Percentiles rank a stretch among this genome's conserved stretches.
phyloP scores from a whole-genome alignment of 2,888 invertebrate genomes.

The Ashinkailepas kermadecensis region DNA sequence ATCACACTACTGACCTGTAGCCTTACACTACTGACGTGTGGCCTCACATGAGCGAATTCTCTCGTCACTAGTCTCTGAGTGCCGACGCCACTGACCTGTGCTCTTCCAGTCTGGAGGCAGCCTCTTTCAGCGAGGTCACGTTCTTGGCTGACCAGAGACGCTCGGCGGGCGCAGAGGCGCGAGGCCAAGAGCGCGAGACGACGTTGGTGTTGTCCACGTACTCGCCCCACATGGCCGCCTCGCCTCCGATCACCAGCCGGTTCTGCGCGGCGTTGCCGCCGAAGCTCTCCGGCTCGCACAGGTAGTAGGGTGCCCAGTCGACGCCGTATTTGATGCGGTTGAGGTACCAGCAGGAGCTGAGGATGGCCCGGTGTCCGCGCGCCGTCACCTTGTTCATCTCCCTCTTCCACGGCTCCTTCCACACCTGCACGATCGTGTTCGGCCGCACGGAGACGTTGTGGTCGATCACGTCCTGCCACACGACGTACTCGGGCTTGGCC shows the following conservation, averaged over 20 bases:
- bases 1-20: too few relatives aligned
- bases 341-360: conserved; percentile 82
- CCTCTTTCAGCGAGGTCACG: conserved; percentile 44
- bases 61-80: too few relatives aligned
- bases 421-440: conserved; percentile 48
- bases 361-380: conserved; percentile 56
- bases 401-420: conserved; percentile 40
- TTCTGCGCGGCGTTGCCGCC: conserved; percentile 49
- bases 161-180: conserved; percentile 78
- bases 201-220: conserved; percentile 62
- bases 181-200: conserved; percentile 64
- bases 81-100: conserved; percentile 36
- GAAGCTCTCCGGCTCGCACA: conserved; percentile 59
- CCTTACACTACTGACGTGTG: too few relatives aligned
- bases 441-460: conserved; percentile 49
- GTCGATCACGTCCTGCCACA: conserved; percentile 84
- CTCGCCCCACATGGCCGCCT: conserved; percentile 90
- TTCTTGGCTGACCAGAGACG: conserved; percentile 62
- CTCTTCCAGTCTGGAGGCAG: conserved; percentile 58
- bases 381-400: conserved; percentile 48
- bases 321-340: conserved; percentile 60
- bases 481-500: conserved; percentile 40
- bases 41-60: too few relatives aligned
- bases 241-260: conserved; percentile 70
- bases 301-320: conserved; percentile 62